Base-by-base conservation (phyloP, 30 jellyfish, hydroid and myxozoan species). In the Aurelia aurita region DNA sequence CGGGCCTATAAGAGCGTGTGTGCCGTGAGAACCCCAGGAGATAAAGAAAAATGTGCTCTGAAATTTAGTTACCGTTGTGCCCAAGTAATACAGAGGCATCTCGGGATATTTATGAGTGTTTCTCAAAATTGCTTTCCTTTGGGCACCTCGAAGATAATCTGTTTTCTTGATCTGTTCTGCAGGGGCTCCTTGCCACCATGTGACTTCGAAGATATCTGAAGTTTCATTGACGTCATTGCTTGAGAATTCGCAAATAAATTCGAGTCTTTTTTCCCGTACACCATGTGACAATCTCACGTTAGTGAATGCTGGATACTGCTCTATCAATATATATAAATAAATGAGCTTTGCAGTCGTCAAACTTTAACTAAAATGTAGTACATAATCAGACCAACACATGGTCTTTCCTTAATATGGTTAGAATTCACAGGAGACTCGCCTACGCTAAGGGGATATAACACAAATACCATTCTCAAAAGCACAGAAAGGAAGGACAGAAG, bases 231-330 rank as follows among this genome's bases (percentile, higher is more conserved):
- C 79, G 32, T 90, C 94, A 15, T 72, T 78, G 49, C 92, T 83
- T 46, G 88, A 59, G 45, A 92, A 86, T 49, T 85, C 92, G 44
- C 98, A 92, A 7, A 62, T 74, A 25, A 92, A 79, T 66, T 83
- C 79, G 35, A 92, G 70, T 27, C 96, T 89, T 46, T 80, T 92
- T 20, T 87, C 82, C 34, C 71, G 61, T 3, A 92, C 89, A 1
- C 91, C 98, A 25, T 77, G 89, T 34, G 45, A 61, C 69, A 77
- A 13, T 34, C 89, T 62, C 23, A 77, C 79, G 54, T 77, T 77
- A n/a, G 89, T 58, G 46, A 77, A 39, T 8, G 89, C 69, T 15
- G 89, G 89, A 26, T 27, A 77, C 46, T 58, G 89, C 58, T 61
- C 89, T 77, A 11, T 54, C 2, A 54, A 54, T 16, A 54, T 11